These are phyloP conservation scores for Colossoma macropomum DNA, from an alignment of 2,113 vertebrate genomes.

Conservation along the genomic window DNA sequence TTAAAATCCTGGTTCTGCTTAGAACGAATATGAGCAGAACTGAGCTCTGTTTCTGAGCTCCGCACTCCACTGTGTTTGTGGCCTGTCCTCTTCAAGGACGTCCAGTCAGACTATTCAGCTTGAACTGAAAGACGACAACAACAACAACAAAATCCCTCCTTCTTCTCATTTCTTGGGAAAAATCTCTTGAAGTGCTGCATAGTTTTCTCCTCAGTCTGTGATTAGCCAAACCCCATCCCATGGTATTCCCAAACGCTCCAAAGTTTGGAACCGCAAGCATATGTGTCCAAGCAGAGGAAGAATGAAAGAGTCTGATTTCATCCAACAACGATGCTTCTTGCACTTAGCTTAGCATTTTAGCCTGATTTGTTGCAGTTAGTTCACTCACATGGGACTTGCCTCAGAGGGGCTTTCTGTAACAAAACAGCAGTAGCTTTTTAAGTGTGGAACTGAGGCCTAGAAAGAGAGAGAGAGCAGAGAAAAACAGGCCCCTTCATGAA, in stretches of 20 bases:
- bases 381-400: not conserved
- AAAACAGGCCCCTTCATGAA: conserved; percentile 19
- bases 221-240: not conserved
- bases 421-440: not conserved
- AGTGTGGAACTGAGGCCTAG: not conserved
- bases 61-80: too few relatives aligned
- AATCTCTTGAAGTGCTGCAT: not conserved
- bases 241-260: not conserved
- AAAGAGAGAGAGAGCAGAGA: conserved; percentile 1
- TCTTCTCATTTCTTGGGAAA: not conserved
- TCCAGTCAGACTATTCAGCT: too few relatives aligned
- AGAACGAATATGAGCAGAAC: too few relatives aligned
- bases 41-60: too few relatives aligned
- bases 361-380: not conserved
- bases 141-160: not conserved
- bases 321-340: not conserved
- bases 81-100: too few relatives aligned
- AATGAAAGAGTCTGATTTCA: not conserved
- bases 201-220: not conserved
- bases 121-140: too few relatives aligned
- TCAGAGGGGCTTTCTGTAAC: not conserved
- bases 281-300: not conserved
- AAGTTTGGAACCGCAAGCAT: not conserved
- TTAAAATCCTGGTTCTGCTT: too few relatives aligned
- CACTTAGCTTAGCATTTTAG: not conserved